These are phyloP conservation scores for Ernsta delagoae DNA, from an alignment of 2,888 invertebrate species.

Conservation along the genomic window DNA sequence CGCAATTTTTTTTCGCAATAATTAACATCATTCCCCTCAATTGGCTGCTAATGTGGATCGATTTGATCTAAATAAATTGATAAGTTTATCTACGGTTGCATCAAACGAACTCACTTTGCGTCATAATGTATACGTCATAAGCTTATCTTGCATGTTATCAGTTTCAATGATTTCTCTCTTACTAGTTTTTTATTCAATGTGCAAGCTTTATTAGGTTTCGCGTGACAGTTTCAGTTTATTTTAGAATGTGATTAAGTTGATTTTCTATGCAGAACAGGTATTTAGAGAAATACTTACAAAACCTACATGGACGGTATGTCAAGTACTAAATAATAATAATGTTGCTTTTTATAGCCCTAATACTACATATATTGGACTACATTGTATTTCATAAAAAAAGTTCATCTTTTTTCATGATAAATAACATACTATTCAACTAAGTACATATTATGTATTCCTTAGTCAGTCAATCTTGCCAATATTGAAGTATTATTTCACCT, in stretches of 20 bases:
- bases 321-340: too few species aligned
- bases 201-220: neutral
- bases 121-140: slow-evolving; percentile 25
- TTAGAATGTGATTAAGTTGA: neutral
- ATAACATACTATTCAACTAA: too few species aligned
- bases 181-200: neutral
- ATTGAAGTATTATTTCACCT: neutral
- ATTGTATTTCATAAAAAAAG: too few species aligned
- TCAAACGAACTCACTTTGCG: slow-evolving; percentile 11
- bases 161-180: neutral
- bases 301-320: too few species aligned
- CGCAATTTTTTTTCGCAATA: too few species aligned
- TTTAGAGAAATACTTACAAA: neutral
- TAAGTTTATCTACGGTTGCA: slow-evolving; percentile 6
- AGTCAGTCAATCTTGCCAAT: neutral
- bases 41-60: slow-evolving; percentile 1
- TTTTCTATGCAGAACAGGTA: neutral
- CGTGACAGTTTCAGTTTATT: neutral
- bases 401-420: too few species aligned
- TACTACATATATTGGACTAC: too few species aligned
- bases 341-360: too few species aligned
- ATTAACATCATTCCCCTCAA: too few species aligned
- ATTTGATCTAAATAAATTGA: slow-evolving; percentile 16
- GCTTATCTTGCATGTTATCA: slow-evolving; percentile 21
- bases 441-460: neutral